Percentiles rank a stretch among this genome's conserved stretches.
Conservation (phyloP, 1,140 invertebrate genomes). For the Euwallacea fornicatus region DNA sequence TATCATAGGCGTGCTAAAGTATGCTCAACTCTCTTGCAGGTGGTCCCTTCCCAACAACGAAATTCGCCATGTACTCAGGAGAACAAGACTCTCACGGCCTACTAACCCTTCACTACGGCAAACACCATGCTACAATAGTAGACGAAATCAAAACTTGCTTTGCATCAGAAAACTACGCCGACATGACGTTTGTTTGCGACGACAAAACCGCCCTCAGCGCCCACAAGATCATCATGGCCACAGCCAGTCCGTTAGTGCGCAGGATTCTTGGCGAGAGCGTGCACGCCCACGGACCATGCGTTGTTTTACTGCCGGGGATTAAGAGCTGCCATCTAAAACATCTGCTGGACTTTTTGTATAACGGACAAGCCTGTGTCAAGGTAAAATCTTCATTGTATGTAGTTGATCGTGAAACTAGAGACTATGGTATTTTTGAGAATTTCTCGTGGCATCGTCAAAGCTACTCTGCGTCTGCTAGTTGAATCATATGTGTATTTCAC, state of each 20-base stretch:
- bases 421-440: too few species aligned
- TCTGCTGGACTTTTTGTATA: constrained; percentile 80
- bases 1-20: too few species aligned
- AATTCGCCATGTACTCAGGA: constrained; percentile 54
- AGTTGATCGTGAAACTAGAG: neutral
- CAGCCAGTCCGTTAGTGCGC: constrained; percentile 78
- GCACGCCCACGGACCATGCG: constrained; percentile 67
- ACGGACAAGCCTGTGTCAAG: constrained; percentile 79
- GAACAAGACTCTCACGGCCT: constrained; percentile 56
- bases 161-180: constrained; percentile 77
- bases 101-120: constrained; percentile 85
- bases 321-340: constrained; percentile 74
- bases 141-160: constrained; percentile 84
- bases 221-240: constrained; percentile 79
- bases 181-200: constrained; percentile 79
- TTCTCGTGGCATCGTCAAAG: too few species aligned
- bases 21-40: constrained; percentile 32
- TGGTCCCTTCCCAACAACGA: constrained; percentile 41
- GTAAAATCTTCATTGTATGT: constrained; percentile 52
- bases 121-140: constrained; percentile 84
- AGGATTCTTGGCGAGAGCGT: constrained; percentile 73
- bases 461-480: too few species aligned
- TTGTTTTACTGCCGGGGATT: constrained; percentile 80
- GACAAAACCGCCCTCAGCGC: constrained; percentile 72
- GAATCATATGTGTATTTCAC: too few species aligned